Base-by-base conservation (phyloP, 1,140 invertebrate species). In the Polyergus mexicanus region DNA sequence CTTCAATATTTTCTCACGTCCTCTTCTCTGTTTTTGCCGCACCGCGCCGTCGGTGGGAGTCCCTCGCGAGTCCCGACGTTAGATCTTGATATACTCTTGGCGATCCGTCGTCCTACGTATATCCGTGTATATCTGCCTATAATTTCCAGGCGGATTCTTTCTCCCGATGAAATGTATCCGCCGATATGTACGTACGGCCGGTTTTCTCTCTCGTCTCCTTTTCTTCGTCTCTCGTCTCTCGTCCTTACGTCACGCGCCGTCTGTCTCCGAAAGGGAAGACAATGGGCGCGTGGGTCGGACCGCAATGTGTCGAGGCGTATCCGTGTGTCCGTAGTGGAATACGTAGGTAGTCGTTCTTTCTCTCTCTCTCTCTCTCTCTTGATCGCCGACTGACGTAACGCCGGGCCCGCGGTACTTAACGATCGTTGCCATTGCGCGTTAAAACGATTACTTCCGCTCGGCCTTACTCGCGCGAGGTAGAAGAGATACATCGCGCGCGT, bases 381-480 rank as follows among this genome's bases (percentile, higher is more conserved):
- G 88, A 89, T 89, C 88, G 56, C 25, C 35, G 41, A 81, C 80
- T 90, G 89, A 90, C 89, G 89, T 90, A 90, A 90, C 88, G 87
- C 85, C 85, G 84, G 78, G 89, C 86, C 81, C 88, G 75, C 65
- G 0, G 81, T 90, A 90, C 86, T 92, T 92, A 92, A 92, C 85
- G 87, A 90, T 92, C 90, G 91, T 86, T 91, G 89, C 89, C 91
- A 92, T 92, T 88, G 91, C 90, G 90, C 91, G 91, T 90, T 91
- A 92, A 94, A 94, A 92, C 92, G 92, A 94, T 93, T 93, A 94
- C 92, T 94, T 94, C 93, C 93, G 92, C 89, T 90, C 84, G 86
- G 69, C 77, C 80, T 78, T 86, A 51, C 68, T 81, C 58, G 80
- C 58, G 80, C 32, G 87, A 86, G 77, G 81, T 72, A 72, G 78